phyloP scores from a whole-genome alignment of 2,888 invertebrate species.

The Callosobruchus maculatus region DNA sequence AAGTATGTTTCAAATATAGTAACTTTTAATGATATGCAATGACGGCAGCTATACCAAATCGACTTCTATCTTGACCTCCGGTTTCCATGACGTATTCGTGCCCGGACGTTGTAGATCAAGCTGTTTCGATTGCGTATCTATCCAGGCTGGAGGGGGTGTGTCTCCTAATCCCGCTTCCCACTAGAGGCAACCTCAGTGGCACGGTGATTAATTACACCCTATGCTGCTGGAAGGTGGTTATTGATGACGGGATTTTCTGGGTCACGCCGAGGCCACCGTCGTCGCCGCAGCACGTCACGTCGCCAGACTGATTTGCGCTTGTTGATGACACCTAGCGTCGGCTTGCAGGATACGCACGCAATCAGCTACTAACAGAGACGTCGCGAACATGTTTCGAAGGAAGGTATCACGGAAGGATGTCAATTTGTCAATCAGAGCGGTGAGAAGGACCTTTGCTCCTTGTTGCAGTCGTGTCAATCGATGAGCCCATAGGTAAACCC shows the following conservation, averaged over 20 bases:
- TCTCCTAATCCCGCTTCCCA: neutral
- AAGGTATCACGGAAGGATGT: neutral
- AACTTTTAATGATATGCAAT: no score
- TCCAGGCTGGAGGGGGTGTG: neutral
- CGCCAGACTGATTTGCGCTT: slow-evolving; percentile 37
- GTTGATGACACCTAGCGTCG: slow-evolving; percentile 38
- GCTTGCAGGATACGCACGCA: neutral
- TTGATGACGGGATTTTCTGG: slow-evolving; percentile 42
- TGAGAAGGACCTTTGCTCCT: neutral
- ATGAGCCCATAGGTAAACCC: no score
- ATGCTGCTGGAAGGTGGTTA: slow-evolving; percentile 31
- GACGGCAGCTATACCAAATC: no score
- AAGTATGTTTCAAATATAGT: no score
- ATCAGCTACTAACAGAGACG: neutral
- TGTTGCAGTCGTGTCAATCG: no score
- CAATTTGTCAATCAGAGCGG: no score
- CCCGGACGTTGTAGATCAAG: neutral
- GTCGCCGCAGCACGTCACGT: neutral
- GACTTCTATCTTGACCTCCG: neutral
- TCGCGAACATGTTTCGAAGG: neutral
- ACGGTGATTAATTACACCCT: slow-evolving; percentile 37
- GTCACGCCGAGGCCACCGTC: slow-evolving; percentile 27
- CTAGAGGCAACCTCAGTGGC: slow-evolving; percentile 1
- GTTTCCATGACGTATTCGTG: neutral
- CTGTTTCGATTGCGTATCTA: neutral